Conservation (phyloP, 1,140 invertebrate genomes). For the Scaptodrosophila lebanonensis region DNA sequence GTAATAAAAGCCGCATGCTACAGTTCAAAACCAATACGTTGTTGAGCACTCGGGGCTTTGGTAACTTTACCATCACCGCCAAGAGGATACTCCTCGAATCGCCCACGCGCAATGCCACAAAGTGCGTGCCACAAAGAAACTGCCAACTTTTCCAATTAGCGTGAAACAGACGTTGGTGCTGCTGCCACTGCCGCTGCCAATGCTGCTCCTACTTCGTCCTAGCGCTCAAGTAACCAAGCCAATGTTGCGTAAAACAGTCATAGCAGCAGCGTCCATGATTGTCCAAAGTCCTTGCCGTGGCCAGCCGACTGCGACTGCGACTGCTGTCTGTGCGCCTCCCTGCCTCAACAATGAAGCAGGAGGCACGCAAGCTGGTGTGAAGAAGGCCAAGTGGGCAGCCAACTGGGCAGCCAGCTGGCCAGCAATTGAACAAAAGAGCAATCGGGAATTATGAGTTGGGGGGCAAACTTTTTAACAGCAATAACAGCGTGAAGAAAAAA, state of each 20-base stretch:
- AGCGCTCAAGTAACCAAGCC: conserved; percentile 37
- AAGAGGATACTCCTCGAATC: too few relatives aligned
- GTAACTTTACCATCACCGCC: too few relatives aligned
- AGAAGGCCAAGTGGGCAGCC: too few relatives aligned
- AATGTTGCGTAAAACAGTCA: conserved; percentile 74
- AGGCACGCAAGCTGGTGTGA: too few relatives aligned
- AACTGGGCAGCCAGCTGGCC: too few relatives aligned
- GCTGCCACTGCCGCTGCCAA: conserved; percentile 5
- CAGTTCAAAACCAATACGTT: too few relatives aligned
- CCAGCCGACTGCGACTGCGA: conserved; percentile 18
- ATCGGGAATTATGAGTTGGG: conserved; percentile 71
- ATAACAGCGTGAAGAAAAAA: conserved; percentile 34
- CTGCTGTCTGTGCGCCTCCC: not conserved
- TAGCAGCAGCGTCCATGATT: too few relatives aligned
- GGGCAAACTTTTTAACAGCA: conserved; percentile 59
- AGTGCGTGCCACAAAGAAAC: conserved; percentile 20
- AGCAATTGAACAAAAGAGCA: conserved; percentile 70
- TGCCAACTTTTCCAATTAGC: conserved; percentile 74
- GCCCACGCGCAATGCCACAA: too few relatives aligned
- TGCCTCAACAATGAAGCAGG: too few relatives aligned
- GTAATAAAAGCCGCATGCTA: conserved; percentile 68
- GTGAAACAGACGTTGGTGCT: conserved; percentile 67
- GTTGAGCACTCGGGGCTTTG: too few relatives aligned
- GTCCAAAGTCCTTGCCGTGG: conserved; percentile 47
- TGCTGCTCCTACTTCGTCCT: conserved; percentile 18